Conservation (phyloP, 2,888 invertebrate species). For the Atethmia centrago region DNA sequence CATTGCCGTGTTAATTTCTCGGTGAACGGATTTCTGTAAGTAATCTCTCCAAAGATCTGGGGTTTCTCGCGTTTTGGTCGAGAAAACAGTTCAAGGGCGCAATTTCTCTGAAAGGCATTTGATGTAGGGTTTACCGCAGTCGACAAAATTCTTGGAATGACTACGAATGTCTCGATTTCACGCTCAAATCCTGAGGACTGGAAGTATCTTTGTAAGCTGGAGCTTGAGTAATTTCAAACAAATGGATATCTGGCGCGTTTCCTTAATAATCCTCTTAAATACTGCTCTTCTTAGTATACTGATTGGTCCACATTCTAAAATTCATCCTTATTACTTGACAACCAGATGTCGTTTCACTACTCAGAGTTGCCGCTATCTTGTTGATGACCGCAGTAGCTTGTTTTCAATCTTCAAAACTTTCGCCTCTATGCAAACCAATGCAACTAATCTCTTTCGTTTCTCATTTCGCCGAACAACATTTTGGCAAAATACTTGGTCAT, state of each 20-base stretch:
- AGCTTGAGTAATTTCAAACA: not conserved
- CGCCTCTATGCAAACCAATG: slow-evolving; percentile 33
- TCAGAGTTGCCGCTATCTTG: slow-evolving; percentile 9
- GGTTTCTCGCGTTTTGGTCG: not conserved
- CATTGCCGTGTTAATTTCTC: slow-evolving; percentile 21
- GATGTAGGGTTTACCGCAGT: slow-evolving; percentile 40
- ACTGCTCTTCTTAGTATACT: not conserved
- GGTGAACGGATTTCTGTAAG: slow-evolving; percentile 15
- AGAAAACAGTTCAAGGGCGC: slow-evolving; percentile 22
- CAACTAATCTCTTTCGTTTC: slow-evolving; percentile 25
- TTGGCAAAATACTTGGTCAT: slow-evolving; percentile 36
- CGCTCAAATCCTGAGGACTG: slow-evolving; percentile 1
- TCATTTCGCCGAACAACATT: slow-evolving; percentile 34
- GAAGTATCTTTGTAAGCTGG: not conserved
- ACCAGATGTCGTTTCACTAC: slow-evolving; percentile 7
- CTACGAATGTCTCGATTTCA: slow-evolving; percentile 42
- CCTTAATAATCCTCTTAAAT: not conserved
- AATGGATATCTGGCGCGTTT: slow-evolving; percentile 6
- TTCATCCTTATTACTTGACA: slow-evolving; percentile 12
- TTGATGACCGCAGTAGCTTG: slow-evolving; percentile 17
- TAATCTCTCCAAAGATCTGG: slow-evolving; percentile 12
- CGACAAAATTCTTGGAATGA: slow-evolving; percentile 27
- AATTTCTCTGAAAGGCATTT: slow-evolving; percentile 51
- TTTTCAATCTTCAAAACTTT: slow-evolving; percentile 37
- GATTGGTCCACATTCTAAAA: not conserved